phyloP scores from a whole-genome alignment of 2,888 invertebrate species.

The Aporophyla nigra region DNA sequence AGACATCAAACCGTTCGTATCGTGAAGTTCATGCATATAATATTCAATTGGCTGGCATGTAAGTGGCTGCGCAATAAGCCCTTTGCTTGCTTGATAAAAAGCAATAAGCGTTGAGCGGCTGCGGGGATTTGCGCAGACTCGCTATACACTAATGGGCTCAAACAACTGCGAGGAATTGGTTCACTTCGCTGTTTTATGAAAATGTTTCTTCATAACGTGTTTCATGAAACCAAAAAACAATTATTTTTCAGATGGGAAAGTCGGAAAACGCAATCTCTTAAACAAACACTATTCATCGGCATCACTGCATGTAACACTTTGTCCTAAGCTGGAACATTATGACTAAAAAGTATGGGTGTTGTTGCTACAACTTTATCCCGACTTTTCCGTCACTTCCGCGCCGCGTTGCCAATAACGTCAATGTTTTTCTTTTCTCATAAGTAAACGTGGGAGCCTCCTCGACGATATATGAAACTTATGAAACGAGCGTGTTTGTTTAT shows the following conservation, averaged over 20 bases:
- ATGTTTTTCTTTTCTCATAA: constrained; percentile 37
- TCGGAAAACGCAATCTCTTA: not conserved
- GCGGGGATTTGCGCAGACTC: constrained; percentile 32
- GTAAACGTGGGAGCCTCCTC: constrained; percentile 17
- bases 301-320: not conserved
- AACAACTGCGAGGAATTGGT: constrained; percentile 30
- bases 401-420: constrained; percentile 24
- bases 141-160: constrained; percentile 39
- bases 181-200: constrained; percentile 7
- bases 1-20: constrained; percentile 4
- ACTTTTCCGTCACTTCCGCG: constrained; percentile 13
- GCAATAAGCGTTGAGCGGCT: constrained; percentile 49
- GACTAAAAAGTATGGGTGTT: constrained; percentile 1
- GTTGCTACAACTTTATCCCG: not conserved
- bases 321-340: not conserved
- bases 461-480: constrained; percentile 36
- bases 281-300: not conserved
- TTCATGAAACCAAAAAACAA: constrained; percentile 8
- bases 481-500: constrained; percentile 47
- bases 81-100: constrained; percentile 55
- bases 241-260: not conserved
- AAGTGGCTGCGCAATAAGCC: constrained; percentile 34
- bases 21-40: constrained; percentile 30
- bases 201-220: constrained; percentile 5
- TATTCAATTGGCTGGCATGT: constrained; percentile 25